Conservation (phyloP, 2,888 invertebrate species). For the Drosophila planitibia region DNA sequence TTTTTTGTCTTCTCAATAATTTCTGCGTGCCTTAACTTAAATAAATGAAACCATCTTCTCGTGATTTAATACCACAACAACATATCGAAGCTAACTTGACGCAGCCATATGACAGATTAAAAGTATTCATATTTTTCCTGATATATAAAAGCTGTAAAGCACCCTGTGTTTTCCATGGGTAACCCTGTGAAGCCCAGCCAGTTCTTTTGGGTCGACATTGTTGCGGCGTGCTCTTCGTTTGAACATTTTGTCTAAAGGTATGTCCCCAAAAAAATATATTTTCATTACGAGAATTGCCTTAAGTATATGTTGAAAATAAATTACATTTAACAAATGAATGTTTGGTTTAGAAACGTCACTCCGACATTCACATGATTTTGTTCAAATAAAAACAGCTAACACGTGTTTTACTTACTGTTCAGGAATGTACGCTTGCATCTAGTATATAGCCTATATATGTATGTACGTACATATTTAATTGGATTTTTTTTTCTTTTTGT, state of each 20-base stretch:
- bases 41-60: background rate
- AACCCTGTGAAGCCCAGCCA: constrained; percentile 25
- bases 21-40: background rate
- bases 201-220: constrained; percentile 39
- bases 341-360: background rate
- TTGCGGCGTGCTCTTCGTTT: constrained; percentile 53
- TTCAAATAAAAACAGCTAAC: constrained; percentile 4
- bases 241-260: constrained; percentile 37
- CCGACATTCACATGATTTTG: background rate
- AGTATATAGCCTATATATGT: constrained; percentile 6
- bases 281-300: background rate
- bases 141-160: background rate
- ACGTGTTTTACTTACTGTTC: constrained; percentile 28
- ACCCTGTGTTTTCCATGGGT: constrained; percentile 1
- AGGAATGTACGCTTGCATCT: constrained; percentile 23
- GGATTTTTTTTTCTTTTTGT: background rate
- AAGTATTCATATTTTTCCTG: background rate
- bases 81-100: constrained; percentile 22
- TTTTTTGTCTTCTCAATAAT: background rate
- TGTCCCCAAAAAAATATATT: constrained; percentile 16
- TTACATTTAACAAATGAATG: background rate
- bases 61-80: background rate
- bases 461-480: constrained; percentile 1
- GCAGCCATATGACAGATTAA: background rate
- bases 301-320: background rate